Evolutionary conservation across 2,888 invertebrate species (phyloP).

Genomic region (Drosophila melanocephala): DNA sequence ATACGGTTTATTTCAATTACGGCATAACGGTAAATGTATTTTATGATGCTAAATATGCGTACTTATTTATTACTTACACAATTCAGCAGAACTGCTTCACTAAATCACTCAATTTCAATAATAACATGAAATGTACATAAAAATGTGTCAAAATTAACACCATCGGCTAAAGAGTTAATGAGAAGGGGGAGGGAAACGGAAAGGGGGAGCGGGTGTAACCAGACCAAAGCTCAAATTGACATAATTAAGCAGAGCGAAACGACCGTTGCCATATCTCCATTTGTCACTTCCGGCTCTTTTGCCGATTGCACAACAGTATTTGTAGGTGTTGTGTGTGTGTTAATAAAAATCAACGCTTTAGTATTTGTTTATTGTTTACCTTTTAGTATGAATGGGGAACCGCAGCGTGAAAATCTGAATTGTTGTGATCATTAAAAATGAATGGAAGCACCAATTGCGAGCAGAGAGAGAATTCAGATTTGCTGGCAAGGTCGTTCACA

Average conservation of each 20-base stretch:
- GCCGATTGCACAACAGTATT: conserved; percentile 53
- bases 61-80: conserved; percentile 15
- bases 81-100: conserved; percentile 37
- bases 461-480: conserved; percentile 24
- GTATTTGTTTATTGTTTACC: conserved; percentile 43
- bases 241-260: conserved; percentile 44
- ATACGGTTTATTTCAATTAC: conserved; percentile 31
- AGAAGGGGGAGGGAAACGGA: not conserved
- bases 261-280: conserved; percentile 30
- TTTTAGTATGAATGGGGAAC: conserved; percentile 3
- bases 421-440: conserved; percentile 41
- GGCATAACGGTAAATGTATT: conserved; percentile 27
- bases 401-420: conserved; percentile 22
- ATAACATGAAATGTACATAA: conserved; percentile 25
- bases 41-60: conserved; percentile 23
- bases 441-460: conserved; percentile 34
- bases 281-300: conserved; percentile 65
- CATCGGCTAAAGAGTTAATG: not conserved
- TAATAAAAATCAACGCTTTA: conserved; percentile 46
- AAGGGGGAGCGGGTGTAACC: not conserved
- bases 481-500: conserved; percentile 63
- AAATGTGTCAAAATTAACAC: conserved; percentile 36
- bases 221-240: conserved; percentile 31
- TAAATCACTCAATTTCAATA: conserved; percentile 36
- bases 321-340: not conserved